A percentile compares a stretch with the other conserved stretches of the same genome.
These are phyloP conservation scores for Apodemia zela DNA, from an alignment of 2,888 invertebrate genomes.

Conservation along the genomic window DNA sequence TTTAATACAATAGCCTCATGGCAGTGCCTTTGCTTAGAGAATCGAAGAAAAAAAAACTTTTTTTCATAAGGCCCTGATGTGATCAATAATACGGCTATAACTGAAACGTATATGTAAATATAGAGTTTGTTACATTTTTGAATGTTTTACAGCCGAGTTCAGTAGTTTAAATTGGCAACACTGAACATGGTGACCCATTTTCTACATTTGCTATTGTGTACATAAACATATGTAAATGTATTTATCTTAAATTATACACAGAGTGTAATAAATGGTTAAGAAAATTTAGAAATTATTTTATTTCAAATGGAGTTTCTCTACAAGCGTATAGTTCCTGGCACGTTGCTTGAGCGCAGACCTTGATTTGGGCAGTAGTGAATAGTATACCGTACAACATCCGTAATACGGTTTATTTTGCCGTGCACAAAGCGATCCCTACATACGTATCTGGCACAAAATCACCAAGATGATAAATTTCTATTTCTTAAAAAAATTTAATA, in stretches of 20 bases:
- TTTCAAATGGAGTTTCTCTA: slow-evolving; percentile 16
- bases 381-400: too few relatives aligned
- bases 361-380: too few relatives aligned
- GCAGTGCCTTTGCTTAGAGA: slow-evolving; percentile 45
- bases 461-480: too few relatives aligned
- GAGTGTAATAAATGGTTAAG: slow-evolving; percentile 76
- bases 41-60: neutral
- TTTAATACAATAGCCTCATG: slow-evolving; percentile 33
- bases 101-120: slow-evolving; percentile 56
- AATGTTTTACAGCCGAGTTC: slow-evolving; percentile 41
- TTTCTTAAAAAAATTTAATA: too few relatives aligned
- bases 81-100: slow-evolving; percentile 10
- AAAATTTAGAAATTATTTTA: slow-evolving; percentile 43
- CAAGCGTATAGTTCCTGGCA: too few relatives aligned
- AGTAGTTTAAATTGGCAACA: slow-evolving; percentile 25
- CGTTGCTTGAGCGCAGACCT: too few relatives aligned
- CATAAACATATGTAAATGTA: slow-evolving; percentile 74
- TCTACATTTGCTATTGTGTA: slow-evolving; percentile 76
- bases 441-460: too few relatives aligned
- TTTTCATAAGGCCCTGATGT: slow-evolving; percentile 17
- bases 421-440: too few relatives aligned
- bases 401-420: too few relatives aligned
- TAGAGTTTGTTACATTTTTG: slow-evolving; percentile 57
- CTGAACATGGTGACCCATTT: slow-evolving; percentile 36
- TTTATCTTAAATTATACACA: slow-evolving; percentile 74